Evolutionary conservation across 2,888 invertebrate genomes (phyloP).

Genomic region (Antheraea yamamai): DNA sequence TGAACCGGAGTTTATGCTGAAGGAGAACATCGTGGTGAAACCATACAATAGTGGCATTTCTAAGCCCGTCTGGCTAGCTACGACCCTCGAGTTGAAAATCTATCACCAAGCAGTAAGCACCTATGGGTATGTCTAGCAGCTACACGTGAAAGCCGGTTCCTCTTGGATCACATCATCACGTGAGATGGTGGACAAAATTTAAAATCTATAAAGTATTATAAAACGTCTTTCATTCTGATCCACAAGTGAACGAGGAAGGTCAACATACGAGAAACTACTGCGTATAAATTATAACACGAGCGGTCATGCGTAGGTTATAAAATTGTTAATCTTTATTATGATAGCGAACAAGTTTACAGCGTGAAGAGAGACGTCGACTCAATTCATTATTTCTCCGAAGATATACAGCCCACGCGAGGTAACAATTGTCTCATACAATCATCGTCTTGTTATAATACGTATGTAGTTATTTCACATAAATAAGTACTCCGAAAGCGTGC

Average conservation of each 20-base stretch:
- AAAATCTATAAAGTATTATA: no score
- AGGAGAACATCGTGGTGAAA: no score
- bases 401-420: neutral
- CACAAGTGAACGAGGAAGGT: neutral
- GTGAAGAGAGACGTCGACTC: neutral
- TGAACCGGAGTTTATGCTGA: no score
- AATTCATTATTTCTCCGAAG: neutral
- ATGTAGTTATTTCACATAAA: neutral
- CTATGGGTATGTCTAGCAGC: no score
- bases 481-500: neutral
- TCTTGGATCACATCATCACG: no score
- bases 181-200: no score
- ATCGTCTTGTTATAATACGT: neutral
- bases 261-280: neutral
- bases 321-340: slow-evolving; percentile 1
- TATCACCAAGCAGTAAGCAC: no score
- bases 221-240: neutral
- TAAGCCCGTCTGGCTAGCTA: no score
- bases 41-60: no score
- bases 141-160: no score
- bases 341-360: neutral
- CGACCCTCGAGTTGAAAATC: no score
- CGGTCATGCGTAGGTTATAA: neutral
- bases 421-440: neutral
- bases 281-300: neutral